Evolutionary conservation across 2,888 invertebrate genomes (phyloP).

Genomic region (Nemoura dubitans): DNA sequence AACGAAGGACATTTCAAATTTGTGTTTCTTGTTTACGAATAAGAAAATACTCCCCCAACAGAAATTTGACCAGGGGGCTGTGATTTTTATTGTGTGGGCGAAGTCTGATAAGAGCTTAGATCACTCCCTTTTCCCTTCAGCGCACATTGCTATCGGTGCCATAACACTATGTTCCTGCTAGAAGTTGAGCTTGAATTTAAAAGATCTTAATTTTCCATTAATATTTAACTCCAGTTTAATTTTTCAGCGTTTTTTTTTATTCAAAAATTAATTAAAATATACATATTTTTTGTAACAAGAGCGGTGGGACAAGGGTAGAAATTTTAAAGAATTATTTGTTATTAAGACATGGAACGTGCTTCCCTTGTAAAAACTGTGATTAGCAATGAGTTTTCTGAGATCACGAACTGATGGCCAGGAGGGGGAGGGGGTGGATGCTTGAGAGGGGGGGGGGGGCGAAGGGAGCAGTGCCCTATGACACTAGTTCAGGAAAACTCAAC

Average conservation of each 20-base stretch:
- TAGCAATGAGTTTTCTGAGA: constrained; percentile 35
- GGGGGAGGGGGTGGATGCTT: background rate
- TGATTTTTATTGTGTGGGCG: no score
- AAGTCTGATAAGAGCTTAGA: no score
- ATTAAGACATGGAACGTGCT: constrained; percentile 37
- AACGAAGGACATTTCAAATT: no score
- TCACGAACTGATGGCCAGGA: constrained; percentile 1
- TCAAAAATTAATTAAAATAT: constrained; percentile 41
- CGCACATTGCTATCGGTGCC: no score
- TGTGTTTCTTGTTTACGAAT: no score
- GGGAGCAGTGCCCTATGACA: background rate
- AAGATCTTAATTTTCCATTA: constrained; percentile 39
- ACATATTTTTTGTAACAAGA: background rate
- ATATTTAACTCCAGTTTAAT: constrained; percentile 41
- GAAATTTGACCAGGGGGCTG: no score
- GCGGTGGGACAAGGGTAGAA: background rate
- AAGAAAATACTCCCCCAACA: no score
- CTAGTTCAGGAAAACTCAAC: background rate
- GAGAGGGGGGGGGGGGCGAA: background rate
- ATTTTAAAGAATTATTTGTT: constrained; percentile 40
- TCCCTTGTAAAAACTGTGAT: constrained; percentile 41
- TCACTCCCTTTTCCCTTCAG: no score
- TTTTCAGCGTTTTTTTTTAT: constrained; percentile 29
- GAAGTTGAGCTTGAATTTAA: background rate
- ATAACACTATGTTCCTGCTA: background rate